Evolutionary conservation across 2,113 vertebrate species (phyloP).

Genomic region (Isichthys henryi): DNA sequence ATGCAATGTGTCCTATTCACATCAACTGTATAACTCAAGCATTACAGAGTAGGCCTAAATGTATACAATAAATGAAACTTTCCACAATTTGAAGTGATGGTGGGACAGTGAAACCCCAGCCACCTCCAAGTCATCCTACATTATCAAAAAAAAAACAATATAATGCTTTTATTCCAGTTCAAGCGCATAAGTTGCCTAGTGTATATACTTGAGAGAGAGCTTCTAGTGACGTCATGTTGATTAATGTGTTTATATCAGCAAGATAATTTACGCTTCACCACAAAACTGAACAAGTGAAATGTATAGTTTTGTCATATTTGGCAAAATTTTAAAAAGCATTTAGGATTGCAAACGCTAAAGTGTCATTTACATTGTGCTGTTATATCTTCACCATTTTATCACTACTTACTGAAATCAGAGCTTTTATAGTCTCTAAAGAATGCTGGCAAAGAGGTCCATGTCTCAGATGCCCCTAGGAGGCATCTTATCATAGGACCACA

Average conservation of each 20-base stretch:
- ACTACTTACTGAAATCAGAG: neutral
- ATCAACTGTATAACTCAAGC: neutral
- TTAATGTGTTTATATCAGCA: neutral
- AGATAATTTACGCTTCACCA: neutral
- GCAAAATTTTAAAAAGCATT: neutral
- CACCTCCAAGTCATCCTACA: neutral
- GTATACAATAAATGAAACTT: neutral
- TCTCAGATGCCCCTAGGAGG: neutral
- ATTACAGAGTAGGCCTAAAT: neutral
- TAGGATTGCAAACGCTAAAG: neutral
- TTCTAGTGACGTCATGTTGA: neutral
- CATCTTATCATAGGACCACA: neutral
- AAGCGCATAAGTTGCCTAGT: neutral
- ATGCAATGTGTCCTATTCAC: neutral
- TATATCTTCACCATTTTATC: neutral
- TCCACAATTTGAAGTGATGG: neutral
- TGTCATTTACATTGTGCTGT: neutral
- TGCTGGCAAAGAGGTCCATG: neutral
- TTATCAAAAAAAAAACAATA: neutral
- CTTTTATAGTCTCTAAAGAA: neutral
- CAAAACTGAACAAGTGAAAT: neutral
- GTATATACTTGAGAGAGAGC: neutral
- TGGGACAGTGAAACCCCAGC: neutral
- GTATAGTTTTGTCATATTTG: neutral
- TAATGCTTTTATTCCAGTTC: neutral